Base-by-base conservation (phyloP, 2,888 invertebrate genomes). In the Ecliptopera silaceata region DNA sequence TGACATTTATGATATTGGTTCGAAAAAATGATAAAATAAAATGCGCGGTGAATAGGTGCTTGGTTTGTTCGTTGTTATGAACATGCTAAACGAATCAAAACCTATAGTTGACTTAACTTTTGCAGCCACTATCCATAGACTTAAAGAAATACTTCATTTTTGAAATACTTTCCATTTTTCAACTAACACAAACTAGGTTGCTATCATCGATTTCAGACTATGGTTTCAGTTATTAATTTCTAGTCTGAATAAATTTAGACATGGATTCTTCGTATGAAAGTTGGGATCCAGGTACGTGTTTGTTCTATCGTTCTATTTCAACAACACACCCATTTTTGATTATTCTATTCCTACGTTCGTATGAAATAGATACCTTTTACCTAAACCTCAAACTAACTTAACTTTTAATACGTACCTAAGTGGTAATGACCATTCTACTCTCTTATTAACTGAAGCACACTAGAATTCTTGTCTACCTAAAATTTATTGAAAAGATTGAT, bases 231-330 rank as follows among this genome's bases (percentile, higher is more conserved):
- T 38, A 41, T 61, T 34, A 38, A 5, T 12, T 48, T 39, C 17
- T 48, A 42, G 29, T 47, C 22, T 34, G 53, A 4, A 32, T 44
- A 56, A 54, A 31, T 50, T 51, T 74, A 67, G 79, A 74, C 59
- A 86, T 87, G 86, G 87, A 87, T 62, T 72, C 79, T 56, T 62
- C 82, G 34, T 66, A 82, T 59, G 87, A 87, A 64, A 86, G 80
- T 65, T 89, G 89, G 90, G 89, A 89, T 63, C 89, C 90, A 73
- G 85, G 89, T 88, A 73, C 55, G 79, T 73, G 38, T 45, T 5
- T 17, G 12, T 12, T 6, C 12, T n/a, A 13, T 4, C 4, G 8
- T 32, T 18, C 4, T n/a, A 39, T 8, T 47, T 36, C 38, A 31
- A 38, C 26, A 50, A 29, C 31, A 43, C 36, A 13, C 22, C 34